Conservation (phyloP, 2,888 invertebrate species). For the Rhimphoctona megacephalus region DNA sequence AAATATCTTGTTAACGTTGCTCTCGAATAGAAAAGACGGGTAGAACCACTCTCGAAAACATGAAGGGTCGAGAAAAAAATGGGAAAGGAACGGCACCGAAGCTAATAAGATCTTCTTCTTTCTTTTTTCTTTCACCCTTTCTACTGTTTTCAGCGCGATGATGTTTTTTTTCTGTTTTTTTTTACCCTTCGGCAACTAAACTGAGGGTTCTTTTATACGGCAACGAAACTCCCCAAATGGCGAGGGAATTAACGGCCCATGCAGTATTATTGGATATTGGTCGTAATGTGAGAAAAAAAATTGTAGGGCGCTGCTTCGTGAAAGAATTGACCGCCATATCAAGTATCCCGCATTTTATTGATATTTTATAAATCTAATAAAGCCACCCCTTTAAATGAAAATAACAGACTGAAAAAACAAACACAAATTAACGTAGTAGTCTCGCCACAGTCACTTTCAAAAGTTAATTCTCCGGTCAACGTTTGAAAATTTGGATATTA, state of each 20-base stretch:
- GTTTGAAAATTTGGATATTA: too few relatives aligned
- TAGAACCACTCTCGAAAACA: constrained; percentile 29
- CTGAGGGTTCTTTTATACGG: constrained; percentile 22
- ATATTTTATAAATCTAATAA: not conserved
- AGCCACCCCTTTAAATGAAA: not conserved
- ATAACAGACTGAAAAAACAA: not conserved
- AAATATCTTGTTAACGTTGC: constrained; percentile 71
- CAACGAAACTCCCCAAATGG: constrained; percentile 31
- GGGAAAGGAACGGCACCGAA: constrained; percentile 18
- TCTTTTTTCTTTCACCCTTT: not conserved
- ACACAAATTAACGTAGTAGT: too few relatives aligned
- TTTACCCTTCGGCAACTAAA: constrained; percentile 28
- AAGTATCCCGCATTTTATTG: not conserved
- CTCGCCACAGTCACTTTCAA: too few relatives aligned
- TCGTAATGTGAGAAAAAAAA: constrained; percentile 8
- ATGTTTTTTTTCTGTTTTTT: not conserved
- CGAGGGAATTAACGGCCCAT: constrained; percentile 41
- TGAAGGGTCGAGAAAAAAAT: constrained; percentile 32
- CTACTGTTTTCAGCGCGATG: constrained; percentile 1
- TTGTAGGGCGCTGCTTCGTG: not conserved
- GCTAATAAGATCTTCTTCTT: constrained; percentile 64
- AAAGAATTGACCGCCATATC: not conserved
- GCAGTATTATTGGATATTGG: constrained; percentile 49
- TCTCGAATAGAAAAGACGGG: constrained; percentile 20
- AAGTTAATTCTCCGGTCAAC: too few relatives aligned